These are phyloP conservation scores for Hypotaenidia okinawae DNA, from an alignment of 2,797 vertebrate species.

Conservation along the genomic window DNA sequence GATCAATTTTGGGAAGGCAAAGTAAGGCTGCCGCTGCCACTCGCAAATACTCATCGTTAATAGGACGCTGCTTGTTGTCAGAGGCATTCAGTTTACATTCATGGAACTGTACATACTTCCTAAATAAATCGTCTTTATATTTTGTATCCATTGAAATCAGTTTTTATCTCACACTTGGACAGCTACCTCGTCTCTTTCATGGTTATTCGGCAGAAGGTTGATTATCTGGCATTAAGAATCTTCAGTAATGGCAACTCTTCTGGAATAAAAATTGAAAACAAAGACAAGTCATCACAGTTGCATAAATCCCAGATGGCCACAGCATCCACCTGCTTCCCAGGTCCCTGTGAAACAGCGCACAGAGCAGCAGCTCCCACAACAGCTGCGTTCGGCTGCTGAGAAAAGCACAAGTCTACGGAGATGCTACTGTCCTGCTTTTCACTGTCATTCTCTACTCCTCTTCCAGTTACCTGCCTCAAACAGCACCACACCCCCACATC, in stretches of 20 bases:
- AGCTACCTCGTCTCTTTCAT: conserved; percentile 79
- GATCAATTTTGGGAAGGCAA: conserved; percentile 92
- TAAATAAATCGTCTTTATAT: conserved; percentile 96
- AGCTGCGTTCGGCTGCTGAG: not conserved
- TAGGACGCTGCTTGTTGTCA: conserved; percentile 77
- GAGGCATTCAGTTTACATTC: conserved; percentile 87
- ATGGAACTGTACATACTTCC: conserved; percentile 93
- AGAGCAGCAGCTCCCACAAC: not conserved
- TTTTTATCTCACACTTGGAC: conserved; percentile 48
- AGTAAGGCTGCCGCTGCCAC: conserved; percentile 92
- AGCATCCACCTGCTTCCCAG: not conserved
- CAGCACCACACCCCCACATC: not conserved
- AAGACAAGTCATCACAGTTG: not conserved
- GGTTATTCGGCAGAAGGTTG: conserved; percentile 16
- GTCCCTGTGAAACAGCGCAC: not conserved
- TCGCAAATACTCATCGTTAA: conserved; percentile 88
- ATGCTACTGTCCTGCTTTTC: not conserved
- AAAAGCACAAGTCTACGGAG: not conserved
- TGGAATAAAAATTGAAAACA: conserved; percentile 27
- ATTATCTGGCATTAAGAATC: conserved; percentile 2
- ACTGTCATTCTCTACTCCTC: not conserved
- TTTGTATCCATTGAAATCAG: conserved; percentile 93
- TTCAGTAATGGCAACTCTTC: not conserved
- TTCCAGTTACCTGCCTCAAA: not conserved
- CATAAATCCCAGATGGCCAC: not conserved